These are phyloP conservation scores for Choloepus hoffmanni DNA, from an alignment of 2,113 vertebrate genomes.

Conservation along the genomic window DNA sequence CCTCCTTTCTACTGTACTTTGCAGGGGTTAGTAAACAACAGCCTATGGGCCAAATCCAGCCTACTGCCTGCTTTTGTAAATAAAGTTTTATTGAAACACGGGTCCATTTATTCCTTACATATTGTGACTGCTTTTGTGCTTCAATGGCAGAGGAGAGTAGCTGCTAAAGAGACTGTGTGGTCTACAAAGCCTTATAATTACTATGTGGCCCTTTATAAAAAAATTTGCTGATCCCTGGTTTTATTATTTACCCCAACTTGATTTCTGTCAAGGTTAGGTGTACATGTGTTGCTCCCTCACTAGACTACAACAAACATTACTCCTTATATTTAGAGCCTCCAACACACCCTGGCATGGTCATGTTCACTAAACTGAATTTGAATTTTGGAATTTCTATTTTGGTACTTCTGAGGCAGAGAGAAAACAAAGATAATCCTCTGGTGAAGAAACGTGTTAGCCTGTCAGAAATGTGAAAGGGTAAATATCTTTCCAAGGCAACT, in stretches of 20 bases:
- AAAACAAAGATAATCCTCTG: background rate
- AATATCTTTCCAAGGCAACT: background rate
- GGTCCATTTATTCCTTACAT: background rate
- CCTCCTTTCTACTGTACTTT: background rate
- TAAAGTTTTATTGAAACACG: constrained; percentile 39
- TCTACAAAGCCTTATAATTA: constrained; percentile 18
- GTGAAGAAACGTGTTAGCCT: background rate
- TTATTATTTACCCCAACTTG: constrained; percentile 5
- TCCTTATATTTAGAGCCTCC: background rate
- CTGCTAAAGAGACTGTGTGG: background rate
- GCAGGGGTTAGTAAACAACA: background rate
- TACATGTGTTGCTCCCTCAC: background rate
- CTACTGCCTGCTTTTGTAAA: background rate
- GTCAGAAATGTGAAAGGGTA: background rate
- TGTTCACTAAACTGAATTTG: background rate
- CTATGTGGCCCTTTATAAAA: background rate
- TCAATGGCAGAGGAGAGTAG: background rate
- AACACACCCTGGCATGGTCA: background rate
- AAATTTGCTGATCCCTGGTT: background rate
- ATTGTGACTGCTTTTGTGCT: constrained; percentile 33
- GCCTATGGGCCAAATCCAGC: background rate
- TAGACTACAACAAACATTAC: background rate
- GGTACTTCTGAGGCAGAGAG: constrained; percentile 38
- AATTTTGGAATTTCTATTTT: constrained; percentile 54
- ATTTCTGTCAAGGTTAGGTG: background rate